phyloP scores from a whole-genome alignment of 2,888 invertebrate genomes.

The Coleophora flavipennella region DNA sequence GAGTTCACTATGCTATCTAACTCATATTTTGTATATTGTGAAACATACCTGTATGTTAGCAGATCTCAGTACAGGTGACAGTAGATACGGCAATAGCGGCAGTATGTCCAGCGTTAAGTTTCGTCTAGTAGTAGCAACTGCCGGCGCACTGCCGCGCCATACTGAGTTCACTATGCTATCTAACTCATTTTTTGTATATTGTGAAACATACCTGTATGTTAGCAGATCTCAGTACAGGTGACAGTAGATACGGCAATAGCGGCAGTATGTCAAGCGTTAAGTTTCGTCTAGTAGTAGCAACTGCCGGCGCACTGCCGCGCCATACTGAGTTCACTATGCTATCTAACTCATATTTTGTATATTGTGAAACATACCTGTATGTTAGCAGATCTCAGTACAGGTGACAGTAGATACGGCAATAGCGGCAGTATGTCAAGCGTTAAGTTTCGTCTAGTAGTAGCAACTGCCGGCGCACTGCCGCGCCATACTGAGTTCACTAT shows the following conservation, averaged over 20 bases:
- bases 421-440: constrained; percentile 81
- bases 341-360: constrained; percentile 26
- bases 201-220: constrained; percentile 46
- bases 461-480: too few species aligned
- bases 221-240: constrained; percentile 83
- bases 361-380: constrained; percentile 38
- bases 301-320: constrained; percentile 67
- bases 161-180: constrained; percentile 72
- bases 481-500: too few species aligned
- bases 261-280: constrained; percentile 82
- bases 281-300: constrained; percentile 31
- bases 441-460: constrained; percentile 46
- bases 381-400: constrained; percentile 80
- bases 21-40: too few species aligned
- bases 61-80: constrained; percentile 82
- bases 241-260: constrained; percentile 78
- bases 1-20: too few species aligned
- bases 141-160: constrained; percentile 70
- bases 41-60: constrained; percentile 67
- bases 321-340: constrained; percentile 66
- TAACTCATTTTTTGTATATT: constrained; percentile 8
- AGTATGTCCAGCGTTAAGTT: constrained; percentile 79
- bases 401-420: constrained; percentile 80
- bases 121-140: constrained; percentile 27
- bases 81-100: constrained; percentile 79